phyloP scores from a whole-genome alignment of 2,888 invertebrate genomes.

The Drosophila flavopinicola region DNA sequence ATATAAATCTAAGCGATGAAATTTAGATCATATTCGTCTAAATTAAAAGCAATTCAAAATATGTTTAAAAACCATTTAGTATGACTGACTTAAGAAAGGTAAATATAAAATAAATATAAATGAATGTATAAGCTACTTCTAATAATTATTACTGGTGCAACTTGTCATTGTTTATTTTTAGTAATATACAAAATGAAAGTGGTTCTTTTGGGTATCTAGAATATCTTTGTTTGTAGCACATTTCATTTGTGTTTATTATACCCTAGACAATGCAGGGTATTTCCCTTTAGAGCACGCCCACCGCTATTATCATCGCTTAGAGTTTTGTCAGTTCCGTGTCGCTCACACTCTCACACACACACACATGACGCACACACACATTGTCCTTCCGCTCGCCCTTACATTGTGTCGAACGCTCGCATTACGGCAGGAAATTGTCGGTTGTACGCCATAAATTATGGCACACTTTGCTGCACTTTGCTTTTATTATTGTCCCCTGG shows the following conservation, averaged over 20 bases:
- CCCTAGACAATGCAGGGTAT: not conserved
- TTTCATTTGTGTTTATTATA: not conserved
- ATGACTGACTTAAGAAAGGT: too few relatives aligned
- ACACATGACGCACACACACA: too few relatives aligned
- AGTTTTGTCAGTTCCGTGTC: slow-evolving; percentile 6
- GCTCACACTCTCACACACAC: not conserved
- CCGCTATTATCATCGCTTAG: not conserved
- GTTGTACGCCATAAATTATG: slow-evolving; percentile 58
- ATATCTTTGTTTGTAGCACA: not conserved
- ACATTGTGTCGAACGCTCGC: slow-evolving; percentile 10
- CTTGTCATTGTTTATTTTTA: too few relatives aligned
- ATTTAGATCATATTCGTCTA: too few relatives aligned
- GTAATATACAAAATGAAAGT: too few relatives aligned
- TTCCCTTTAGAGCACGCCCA: not conserved
- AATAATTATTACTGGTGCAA: too few relatives aligned
- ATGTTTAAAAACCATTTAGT: too few relatives aligned
- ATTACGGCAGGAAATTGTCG: slow-evolving; percentile 50
- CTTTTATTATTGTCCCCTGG: slow-evolving; percentile 33
- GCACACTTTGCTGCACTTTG: slow-evolving; percentile 46
- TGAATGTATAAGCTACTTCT: too few relatives aligned
- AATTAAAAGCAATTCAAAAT: too few relatives aligned
- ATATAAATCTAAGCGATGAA: too few relatives aligned
- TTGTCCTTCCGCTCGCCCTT: not conserved
- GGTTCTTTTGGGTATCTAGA: too few relatives aligned
- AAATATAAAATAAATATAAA: too few relatives aligned